phyloP scores from a whole-genome alignment of 2,888 invertebrate species.

The Drosophila testacea region DNA sequence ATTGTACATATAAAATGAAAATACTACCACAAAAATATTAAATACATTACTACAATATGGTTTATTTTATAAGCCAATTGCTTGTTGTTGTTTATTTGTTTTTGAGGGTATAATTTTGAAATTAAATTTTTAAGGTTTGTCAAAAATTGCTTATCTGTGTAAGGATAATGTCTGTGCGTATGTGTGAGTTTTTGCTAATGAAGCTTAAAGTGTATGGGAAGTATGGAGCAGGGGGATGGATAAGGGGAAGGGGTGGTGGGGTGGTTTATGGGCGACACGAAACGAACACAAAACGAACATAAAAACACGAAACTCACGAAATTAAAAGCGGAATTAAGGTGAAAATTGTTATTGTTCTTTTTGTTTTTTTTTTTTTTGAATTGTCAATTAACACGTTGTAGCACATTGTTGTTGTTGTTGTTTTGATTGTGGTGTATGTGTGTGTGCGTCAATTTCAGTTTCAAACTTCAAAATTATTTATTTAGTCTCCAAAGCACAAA shows the following conservation, averaged over 20 bases:
- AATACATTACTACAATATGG: slow-evolving; percentile 19
- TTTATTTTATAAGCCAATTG: slow-evolving; percentile 23
- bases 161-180: slow-evolving; percentile 4
- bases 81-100: not conserved
- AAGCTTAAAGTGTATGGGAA: slow-evolving; percentile 8
- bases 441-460: not conserved
- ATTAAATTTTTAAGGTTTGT: not conserved
- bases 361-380: slow-evolving; percentile 12
- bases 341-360: slow-evolving; percentile 8
- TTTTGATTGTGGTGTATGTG: slow-evolving; percentile 1
- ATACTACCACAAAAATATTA: slow-evolving; percentile 17
- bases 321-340: slow-evolving; percentile 45
- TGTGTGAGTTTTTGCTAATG: slow-evolving; percentile 18
- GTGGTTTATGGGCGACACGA: slow-evolving; percentile 56
- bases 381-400: slow-evolving; percentile 23
- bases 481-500: too few relatives aligned
- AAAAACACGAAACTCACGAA: slow-evolving; percentile 53
- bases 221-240: not conserved
- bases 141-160: slow-evolving; percentile 15
- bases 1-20: slow-evolving; percentile 1
- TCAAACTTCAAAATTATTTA: not conserved
- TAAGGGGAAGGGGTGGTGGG: not conserved
- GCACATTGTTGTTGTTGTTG: slow-evolving; percentile 7
- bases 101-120: too few relatives aligned
- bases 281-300: slow-evolving; percentile 61